Evolutionary conservation across 2,113 vertebrate genomes (phyloP).

Genomic region (Telmatochromis sp.): DNA sequence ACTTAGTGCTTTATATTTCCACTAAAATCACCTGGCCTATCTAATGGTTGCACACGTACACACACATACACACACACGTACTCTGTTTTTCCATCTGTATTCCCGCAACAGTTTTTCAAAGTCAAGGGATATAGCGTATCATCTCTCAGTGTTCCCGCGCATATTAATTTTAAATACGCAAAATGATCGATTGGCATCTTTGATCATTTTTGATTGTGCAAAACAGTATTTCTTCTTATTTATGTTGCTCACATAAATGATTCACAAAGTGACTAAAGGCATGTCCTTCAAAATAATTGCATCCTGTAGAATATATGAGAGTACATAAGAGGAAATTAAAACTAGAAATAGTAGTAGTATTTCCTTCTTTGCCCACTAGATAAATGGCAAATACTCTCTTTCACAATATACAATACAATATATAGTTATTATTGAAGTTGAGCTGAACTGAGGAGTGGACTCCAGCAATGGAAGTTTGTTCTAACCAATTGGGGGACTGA

Average conservation of each 20-base stretch:
- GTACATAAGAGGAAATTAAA: neutral
- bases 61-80: neutral
- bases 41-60: constrained; percentile 47
- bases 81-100: constrained; percentile 34
- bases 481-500: constrained; percentile 46
- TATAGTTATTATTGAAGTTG: constrained; percentile 10
- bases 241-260: neutral
- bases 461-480: constrained; percentile 57
- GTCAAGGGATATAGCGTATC: constrained; percentile 19
- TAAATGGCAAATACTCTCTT: neutral
- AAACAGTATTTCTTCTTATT: neutral
- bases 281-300: neutral
- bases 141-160: constrained; percentile 28
- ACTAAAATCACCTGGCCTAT: constrained; percentile 71
- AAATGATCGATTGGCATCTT: neutral
- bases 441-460: constrained; percentile 43
- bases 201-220: neutral
- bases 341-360: neutral
- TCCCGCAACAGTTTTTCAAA: constrained; percentile 37
- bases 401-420: neutral
- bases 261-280: neutral
- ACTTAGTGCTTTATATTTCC: constrained; percentile 71
- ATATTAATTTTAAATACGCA: constrained; percentile 18
- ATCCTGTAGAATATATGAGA: neutral
- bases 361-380: neutral